A percentile compares a stretch with the other conserved stretches of the same genome.
phyloP scores from a whole-genome alignment of 2,888 invertebrate genomes.

The Odontocolon sp. region DNA sequence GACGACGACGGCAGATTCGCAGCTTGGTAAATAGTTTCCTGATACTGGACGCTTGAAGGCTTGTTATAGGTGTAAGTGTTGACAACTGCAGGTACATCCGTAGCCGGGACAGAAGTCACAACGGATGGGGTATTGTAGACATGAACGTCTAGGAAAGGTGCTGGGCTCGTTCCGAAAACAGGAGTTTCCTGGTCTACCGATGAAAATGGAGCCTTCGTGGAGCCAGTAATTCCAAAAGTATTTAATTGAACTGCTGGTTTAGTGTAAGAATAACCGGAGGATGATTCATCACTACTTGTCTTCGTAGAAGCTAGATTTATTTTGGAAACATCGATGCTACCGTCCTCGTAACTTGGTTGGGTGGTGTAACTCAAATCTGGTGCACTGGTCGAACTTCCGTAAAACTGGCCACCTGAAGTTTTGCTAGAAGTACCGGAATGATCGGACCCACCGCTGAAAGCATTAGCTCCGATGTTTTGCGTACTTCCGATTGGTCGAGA shows the following conservation, averaged over 20 bases:
- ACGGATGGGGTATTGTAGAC: slow-evolving; percentile 67
- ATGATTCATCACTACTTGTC: slow-evolving; percentile 21
- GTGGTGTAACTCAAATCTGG: slow-evolving; percentile 53
- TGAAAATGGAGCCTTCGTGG: slow-evolving; percentile 44
- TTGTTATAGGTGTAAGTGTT: slow-evolving; percentile 62
- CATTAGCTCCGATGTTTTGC: slow-evolving; percentile 75
- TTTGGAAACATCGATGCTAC: slow-evolving; percentile 62
- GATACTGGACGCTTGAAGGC: slow-evolving; percentile 38
- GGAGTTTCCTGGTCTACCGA: slow-evolving; percentile 40
- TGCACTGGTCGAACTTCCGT: slow-evolving; percentile 50
- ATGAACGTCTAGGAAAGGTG: slow-evolving; percentile 68
- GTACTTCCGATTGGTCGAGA: slow-evolving; percentile 66
- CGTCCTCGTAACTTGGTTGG: slow-evolving; percentile 7
- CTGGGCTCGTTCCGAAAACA: slow-evolving; percentile 66
- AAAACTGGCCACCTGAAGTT: slow-evolving; percentile 30
- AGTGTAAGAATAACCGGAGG: slow-evolving; percentile 66
- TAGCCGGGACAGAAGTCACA: slow-evolving; percentile 59
- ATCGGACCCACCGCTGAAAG: too few species aligned
- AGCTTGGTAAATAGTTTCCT: slow-evolving; percentile 50
- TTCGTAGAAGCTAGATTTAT: slow-evolving; percentile 48
- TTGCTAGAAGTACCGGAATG: slow-evolving; percentile 64
- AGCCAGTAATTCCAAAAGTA: slow-evolving; percentile 19
- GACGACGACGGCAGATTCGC: slow-evolving; percentile 23
- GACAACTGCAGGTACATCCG: slow-evolving; percentile 56
- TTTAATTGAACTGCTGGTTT: slow-evolving; percentile 47